Base-by-base conservation (phyloP, 2,888 invertebrate species). In the Eupithecia abbreviata region DNA sequence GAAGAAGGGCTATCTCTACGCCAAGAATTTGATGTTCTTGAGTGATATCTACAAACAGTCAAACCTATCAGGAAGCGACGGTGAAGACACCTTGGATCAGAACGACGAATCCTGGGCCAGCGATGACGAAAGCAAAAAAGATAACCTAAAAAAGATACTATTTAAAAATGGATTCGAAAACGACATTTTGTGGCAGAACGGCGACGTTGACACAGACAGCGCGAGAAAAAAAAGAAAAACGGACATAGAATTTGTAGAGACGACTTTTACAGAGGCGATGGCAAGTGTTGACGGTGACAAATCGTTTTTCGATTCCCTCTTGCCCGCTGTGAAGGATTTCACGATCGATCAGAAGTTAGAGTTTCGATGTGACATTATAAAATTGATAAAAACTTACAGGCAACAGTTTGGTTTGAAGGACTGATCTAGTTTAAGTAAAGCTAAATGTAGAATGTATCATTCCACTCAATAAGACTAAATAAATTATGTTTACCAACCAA, bases 301-400 rank as follows among this genome's bases (percentile, higher is more conserved):
- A 74, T 90, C 91, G 18, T 93, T 93, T 79, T 93, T 93, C 81
- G 91, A 92, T 72, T 93, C 93, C 0, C 84, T 93, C 15, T 75
- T 93, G 71, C 93, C 93, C 2, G 91, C 91, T 2, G 90, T 93
- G 4, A 88, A 91, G 74, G 86, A 88, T 71, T 92, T 93, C 78
- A 87, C 90, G 81, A 81, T 92, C 76, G 93, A 93, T 78, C 91
- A 91, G 78, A 93, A 93, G 80, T 75, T 93, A 72, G 91, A 92
- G 73, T 92, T 93, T 74, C 88, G 93, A 2, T 87, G 89, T 78
- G 90, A 92, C 82, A 87, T 93, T 49, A 75, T 93, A 18, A 85
- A 84, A 76, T 81, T 91, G 73, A 85, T 93, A n/a, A 92, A 92
- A 79, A 84, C 84, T 70, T 89, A 92, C 76, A 89, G 92, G 66